Conservation (phyloP, 2,113 vertebrate genomes). For the Sitta europaea region DNA sequence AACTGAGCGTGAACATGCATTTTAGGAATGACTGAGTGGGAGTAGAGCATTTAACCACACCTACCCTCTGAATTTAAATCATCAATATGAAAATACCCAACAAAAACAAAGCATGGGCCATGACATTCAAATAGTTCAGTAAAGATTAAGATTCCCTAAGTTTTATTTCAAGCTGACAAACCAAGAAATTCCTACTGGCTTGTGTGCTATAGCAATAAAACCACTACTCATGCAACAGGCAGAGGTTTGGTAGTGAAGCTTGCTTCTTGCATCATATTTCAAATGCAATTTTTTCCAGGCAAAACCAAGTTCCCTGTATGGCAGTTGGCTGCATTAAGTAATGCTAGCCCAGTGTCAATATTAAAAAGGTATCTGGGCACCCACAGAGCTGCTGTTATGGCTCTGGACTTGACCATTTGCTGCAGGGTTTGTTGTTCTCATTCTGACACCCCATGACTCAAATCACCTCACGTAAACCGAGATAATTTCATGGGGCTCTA, state of each 20-base stretch:
- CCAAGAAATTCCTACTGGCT: not conserved
- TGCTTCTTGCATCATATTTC: not conserved
- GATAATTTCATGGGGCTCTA: not conserved
- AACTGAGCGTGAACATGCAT: not conserved
- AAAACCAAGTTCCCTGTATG: not conserved
- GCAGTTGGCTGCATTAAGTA: not conserved
- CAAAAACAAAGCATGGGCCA: not conserved
- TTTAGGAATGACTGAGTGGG: not conserved
- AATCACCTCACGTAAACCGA: not conserved
- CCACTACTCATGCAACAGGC: not conserved
- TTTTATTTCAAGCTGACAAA: not conserved
- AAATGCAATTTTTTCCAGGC: not conserved
- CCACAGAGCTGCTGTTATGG: not conserved
- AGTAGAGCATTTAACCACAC: not conserved
- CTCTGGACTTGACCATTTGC: not conserved
- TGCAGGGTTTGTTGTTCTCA: not conserved
- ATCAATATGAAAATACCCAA: not conserved
- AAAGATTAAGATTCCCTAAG: not conserved
- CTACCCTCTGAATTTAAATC: not conserved
- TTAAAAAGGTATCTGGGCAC: not conserved
- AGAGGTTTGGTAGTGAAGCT: not conserved
- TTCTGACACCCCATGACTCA: not conserved
- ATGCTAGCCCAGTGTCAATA: fast-evolving
- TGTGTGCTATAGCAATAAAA: not conserved
- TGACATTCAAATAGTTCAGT: not conserved